Conservation (phyloP, 1,140 invertebrate genomes). For the Oreohelix idahoensis region DNA sequence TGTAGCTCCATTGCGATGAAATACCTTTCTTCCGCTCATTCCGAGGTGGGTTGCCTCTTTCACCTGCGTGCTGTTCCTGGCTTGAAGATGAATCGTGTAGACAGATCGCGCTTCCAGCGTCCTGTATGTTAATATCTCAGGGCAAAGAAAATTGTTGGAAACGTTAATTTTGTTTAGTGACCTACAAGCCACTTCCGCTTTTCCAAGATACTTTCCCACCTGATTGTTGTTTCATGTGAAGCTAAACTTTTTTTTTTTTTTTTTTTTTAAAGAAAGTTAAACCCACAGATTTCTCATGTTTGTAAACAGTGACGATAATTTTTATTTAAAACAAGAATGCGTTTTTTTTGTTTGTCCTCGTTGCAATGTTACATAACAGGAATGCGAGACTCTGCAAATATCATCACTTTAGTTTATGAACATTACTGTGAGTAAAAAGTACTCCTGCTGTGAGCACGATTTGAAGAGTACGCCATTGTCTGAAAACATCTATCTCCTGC, state of each 20-base stretch:
- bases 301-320: no score
- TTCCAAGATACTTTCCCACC: not conserved
- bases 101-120: not conserved
- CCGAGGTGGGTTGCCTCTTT: not conserved
- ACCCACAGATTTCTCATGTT: no score
- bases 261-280: no score
- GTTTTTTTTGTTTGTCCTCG: no score
- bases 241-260: no score
- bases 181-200: not conserved
- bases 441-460: no score
- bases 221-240: no score
- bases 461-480: no score
- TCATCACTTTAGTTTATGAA: not conserved
- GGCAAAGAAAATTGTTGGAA: not conserved
- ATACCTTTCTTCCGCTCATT: constrained; percentile 47
- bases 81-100: not conserved
- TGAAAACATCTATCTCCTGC: no score
- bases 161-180: not conserved
- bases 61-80: not conserved
- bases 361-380: no score
- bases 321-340: no score
- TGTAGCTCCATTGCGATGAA: constrained; percentile 43
- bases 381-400: not conserved
- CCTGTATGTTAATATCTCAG: not conserved
- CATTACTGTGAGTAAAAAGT: not conserved